Evolutionary conservation across 2,797 vertebrate species (phyloP), one percentile per base, ranked within the genome.

Genomic region (Darevskia mixta): DNA sequence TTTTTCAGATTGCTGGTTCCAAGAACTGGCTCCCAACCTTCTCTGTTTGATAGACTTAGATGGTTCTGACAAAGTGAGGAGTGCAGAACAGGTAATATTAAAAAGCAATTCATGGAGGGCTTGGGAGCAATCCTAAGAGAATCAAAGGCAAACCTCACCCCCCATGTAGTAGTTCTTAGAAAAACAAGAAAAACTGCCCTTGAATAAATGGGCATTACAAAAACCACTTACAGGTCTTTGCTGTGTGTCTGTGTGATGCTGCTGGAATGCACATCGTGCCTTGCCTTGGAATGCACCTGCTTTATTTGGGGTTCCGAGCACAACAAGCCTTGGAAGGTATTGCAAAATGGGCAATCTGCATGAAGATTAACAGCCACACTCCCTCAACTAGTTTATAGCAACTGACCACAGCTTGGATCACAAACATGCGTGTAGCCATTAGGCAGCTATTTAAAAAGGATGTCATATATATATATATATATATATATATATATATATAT

Each of bases 1-100:
- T 86, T 89, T 77, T 86, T 69, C 79, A 81, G 78, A 67, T 66
- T 67, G 78, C 32, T 76, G 25, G 38, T 81, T 82, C 79, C 72
- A 32, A 69, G 79, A 88, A 83, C 1, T 58, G 55, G 49, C 38
- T 83, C 49, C 13, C 43, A 8, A 2, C 35, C 29, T 69, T 75
- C 76, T 79, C 66, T 72, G n/a, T 82, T 72, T 86, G 66, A 64
- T 89, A 83, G 79, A 69, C 49, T 89, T 35, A 77, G 43, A 29
- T 88, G 64, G 73, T 83, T 83, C 38, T 78, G 73, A 58, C n/a
- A 88, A 83, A 43, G 72, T 15, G 17, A 67, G 35, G 38, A 17
- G 38, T 43, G 49, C 32, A 78, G 73, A 78, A 29, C 15, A 55
- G 45, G 73, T 55, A 27, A 77, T 32, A 69, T 66, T 55, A 69